Percentiles rank a stretch among this genome's conserved stretches.
Conservation (phyloP, 1,140 invertebrate genomes). For the Uloborus diversus region DNA sequence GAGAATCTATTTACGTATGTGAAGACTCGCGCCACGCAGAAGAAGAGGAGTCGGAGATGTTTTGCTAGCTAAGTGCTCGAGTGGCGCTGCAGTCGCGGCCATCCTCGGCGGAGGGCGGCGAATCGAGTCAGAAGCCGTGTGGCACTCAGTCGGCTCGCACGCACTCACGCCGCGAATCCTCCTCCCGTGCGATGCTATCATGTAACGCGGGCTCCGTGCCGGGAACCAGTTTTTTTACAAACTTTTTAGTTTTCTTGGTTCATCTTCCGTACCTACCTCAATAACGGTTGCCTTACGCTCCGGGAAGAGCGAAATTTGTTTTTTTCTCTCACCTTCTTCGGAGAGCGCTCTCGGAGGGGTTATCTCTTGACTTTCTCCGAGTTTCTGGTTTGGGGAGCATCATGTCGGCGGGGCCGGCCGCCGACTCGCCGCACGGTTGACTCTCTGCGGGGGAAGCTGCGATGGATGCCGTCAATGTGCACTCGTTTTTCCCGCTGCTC, state of each 20-base stretch:
- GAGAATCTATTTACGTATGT: constrained; percentile 46
- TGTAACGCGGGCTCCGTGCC: constrained; percentile 22
- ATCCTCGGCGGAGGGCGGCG: constrained; percentile 1
- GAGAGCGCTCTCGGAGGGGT: background rate
- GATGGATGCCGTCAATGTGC: constrained; percentile 57
- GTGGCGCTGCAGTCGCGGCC: constrained; percentile 37
- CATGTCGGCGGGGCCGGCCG: no score
- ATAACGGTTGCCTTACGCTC: constrained; percentile 50
- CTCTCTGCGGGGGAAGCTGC: background rate
- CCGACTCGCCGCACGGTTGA: constrained; percentile 38
- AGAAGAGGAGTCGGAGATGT: background rate
- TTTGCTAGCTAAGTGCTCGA: constrained; percentile 30
- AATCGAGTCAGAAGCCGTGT: constrained; percentile 46
- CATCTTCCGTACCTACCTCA: constrained; percentile 42
- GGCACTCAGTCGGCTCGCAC: constrained; percentile 42
- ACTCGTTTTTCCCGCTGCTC: constrained; percentile 54
- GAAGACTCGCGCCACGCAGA: background rate
- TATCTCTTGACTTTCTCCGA: background rate
- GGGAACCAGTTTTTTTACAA: background rate
- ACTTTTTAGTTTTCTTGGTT: constrained; percentile 9
- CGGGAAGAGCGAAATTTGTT: background rate
- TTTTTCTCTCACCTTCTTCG: background rate
- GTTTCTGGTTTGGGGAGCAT: background rate
- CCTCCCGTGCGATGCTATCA: constrained; percentile 3
- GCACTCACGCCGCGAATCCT: background rate